Percentiles rank a stretch among this genome's conserved stretches.
Conservation (phyloP, 2,888 invertebrate species). For the Dendrolimus pini region DNA sequence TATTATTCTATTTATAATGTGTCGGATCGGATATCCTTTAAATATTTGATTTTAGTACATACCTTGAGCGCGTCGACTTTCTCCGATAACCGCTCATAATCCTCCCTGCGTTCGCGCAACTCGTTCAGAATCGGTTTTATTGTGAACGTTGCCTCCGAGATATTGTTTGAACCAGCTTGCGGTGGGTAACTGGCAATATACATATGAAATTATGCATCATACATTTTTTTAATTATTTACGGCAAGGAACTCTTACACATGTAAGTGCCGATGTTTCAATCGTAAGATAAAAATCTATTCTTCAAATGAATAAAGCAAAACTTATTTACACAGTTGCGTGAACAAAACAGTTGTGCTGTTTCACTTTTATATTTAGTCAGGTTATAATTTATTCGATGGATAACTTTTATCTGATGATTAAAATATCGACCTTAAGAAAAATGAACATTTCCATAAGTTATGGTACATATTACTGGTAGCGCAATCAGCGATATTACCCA, state of each 20-base stretch:
- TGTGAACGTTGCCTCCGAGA: conserved; percentile 61
- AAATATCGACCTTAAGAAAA: not conserved
- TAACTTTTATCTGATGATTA: not conserved
- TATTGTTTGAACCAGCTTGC: conserved; percentile 59
- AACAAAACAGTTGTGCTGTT: not conserved
- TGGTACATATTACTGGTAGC: no score
- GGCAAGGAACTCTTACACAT: no score
- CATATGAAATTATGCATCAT: conserved; percentile 1
- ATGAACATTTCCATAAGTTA: not conserved
- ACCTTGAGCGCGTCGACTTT: conserved; percentile 88
- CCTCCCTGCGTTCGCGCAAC: conserved; percentile 87
- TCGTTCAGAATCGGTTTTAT: conserved; percentile 87
- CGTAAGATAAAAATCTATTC: not conserved
- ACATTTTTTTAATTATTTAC: not conserved
- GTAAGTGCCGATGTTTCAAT: not conserved
- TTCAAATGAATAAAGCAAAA: not conserved
- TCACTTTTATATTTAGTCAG: no score
- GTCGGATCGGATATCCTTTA: no score
- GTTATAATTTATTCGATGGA: no score
- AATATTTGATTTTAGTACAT: conserved; percentile 2
- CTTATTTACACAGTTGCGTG: not conserved
- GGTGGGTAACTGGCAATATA: conserved; percentile 62
- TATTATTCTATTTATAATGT: no score
- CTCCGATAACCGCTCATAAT: conserved; percentile 87
- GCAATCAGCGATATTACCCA: no score